These are phyloP conservation scores for Cyprinodon diabolis DNA, from an alignment of 2,797 vertebrate genomes.

Conservation along the genomic window DNA sequence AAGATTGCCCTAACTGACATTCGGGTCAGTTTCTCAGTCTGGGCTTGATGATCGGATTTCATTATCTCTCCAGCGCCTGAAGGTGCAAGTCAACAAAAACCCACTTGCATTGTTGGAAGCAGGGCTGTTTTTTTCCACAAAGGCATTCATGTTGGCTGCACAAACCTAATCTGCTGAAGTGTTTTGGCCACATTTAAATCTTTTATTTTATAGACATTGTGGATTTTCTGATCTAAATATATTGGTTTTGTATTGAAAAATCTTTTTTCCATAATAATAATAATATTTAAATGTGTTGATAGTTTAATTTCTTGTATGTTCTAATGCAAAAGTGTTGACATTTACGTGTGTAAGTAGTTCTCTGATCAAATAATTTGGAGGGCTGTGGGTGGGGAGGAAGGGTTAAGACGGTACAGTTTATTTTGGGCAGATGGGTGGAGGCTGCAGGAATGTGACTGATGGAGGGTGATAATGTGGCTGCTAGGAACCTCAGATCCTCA, in stretches of 20 bases:
- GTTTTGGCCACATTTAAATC: background rate
- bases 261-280: background rate
- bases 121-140: background rate
- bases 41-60: constrained; percentile 10
- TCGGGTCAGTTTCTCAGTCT: constrained; percentile 13
- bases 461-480: constrained; percentile 82
- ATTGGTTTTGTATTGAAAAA: background rate
- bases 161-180: background rate
- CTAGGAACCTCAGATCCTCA: constrained; percentile 70
- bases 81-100: background rate
- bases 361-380: constrained; percentile 10
- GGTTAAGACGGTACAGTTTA: constrained; percentile 81
- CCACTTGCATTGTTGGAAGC: constrained; percentile 2
- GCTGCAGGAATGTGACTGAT: constrained; percentile 83
- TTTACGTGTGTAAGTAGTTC: background rate
- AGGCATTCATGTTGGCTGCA: background rate
- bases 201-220: too few relatives aligned
- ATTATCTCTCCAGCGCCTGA: background rate
- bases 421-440: constrained; percentile 85
- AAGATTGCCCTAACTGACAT: background rate
- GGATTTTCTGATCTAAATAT: background rate
- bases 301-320: background rate
- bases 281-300: background rate
- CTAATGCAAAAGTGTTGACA: background rate
- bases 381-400: constrained; percentile 51